These are phyloP conservation scores for Toxotes chatareus DNA, from an alignment of 2,113 vertebrate genomes.

Conservation along the genomic window DNA sequence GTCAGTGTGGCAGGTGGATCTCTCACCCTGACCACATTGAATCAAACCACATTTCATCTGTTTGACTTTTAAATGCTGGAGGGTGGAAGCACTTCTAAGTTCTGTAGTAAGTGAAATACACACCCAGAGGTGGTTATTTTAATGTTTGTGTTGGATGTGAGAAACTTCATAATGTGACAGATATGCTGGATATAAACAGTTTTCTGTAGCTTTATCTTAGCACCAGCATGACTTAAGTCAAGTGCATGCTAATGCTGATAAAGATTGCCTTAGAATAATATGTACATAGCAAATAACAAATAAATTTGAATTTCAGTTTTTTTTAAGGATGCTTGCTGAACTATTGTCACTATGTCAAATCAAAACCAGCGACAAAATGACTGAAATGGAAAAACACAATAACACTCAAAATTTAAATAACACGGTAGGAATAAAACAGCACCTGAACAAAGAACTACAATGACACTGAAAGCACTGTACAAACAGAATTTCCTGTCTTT, in stretches of 20 bases:
- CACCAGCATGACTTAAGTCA: constrained; percentile 10
- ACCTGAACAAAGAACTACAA: constrained; percentile 61
- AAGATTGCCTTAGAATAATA: constrained; percentile 26
- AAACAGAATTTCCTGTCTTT: constrained; percentile 72
- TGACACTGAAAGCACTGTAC: constrained; percentile 66
- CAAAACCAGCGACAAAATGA: constrained; percentile 40
- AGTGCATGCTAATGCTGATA: constrained; percentile 19
- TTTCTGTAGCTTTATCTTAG: constrained; percentile 14
- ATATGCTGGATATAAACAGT: constrained; percentile 23
- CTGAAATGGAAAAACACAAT: not conserved
- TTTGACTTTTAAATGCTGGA: constrained; percentile 52
- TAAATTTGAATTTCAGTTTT: constrained; percentile 19
- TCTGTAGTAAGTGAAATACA: constrained; percentile 19
- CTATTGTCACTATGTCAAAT: constrained; percentile 15
- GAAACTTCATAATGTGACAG: constrained; percentile 27
- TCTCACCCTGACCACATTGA: constrained; percentile 52
- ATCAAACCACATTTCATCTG: constrained; percentile 56
- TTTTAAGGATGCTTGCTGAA: constrained; percentile 43
- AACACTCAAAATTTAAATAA: constrained; percentile 76
- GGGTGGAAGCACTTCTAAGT: constrained; percentile 1
- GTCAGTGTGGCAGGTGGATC: constrained; percentile 68
- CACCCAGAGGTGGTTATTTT: constrained; percentile 15
- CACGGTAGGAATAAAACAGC: constrained; percentile 67
- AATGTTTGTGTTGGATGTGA: constrained; percentile 35
- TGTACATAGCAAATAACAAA: constrained; percentile 10